Evolutionary conservation across 30 jellyfish, hydroid and myxozoan genomes (phyloP).

Genomic region (Mastigias papua): DNA sequence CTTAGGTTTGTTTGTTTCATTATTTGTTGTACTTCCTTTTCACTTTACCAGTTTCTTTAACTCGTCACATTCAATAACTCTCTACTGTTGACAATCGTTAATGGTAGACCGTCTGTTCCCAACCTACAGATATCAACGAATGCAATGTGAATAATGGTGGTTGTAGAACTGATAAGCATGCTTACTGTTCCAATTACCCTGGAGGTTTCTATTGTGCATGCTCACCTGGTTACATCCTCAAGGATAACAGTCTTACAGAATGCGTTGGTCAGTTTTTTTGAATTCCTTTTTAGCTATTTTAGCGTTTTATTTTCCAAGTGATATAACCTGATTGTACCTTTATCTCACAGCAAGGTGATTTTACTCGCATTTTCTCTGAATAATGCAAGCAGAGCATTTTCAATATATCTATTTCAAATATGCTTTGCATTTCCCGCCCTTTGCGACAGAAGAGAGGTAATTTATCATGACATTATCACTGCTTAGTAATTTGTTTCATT

Average conservation of each 20-base stretch:
- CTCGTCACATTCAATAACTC: background rate
- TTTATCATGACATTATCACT: too few relatives aligned
- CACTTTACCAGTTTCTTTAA: background rate
- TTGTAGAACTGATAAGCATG: constrained; percentile 91
- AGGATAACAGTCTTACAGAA: constrained; percentile 88
- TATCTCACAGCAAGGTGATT: too few relatives aligned
- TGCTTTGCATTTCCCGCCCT: too few relatives aligned
- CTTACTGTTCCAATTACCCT: constrained; percentile 89
- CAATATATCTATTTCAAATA: too few relatives aligned
- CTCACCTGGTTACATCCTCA: constrained; percentile 82
- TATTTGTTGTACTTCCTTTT: background rate
- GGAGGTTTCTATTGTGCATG: constrained; percentile 96
- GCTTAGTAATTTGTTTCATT: too few relatives aligned
- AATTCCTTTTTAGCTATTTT: background rate
- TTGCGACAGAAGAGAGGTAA: too few relatives aligned
- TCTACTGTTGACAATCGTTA: too few relatives aligned
- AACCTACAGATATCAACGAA: constrained; percentile 82
- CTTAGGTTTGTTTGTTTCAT: constrained; percentile 69
- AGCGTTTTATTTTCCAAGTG: too few relatives aligned
- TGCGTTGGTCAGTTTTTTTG: constrained; percentile 89
- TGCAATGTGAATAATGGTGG: constrained; percentile 94
- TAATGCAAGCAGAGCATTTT: too few relatives aligned
- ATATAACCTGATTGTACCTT: too few relatives aligned
- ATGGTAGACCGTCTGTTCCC: too few relatives aligned
- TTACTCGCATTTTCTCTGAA: too few relatives aligned